phyloP scores from a whole-genome alignment of 2,888 invertebrate genomes.

The Caenorhabditis sinica region DNA sequence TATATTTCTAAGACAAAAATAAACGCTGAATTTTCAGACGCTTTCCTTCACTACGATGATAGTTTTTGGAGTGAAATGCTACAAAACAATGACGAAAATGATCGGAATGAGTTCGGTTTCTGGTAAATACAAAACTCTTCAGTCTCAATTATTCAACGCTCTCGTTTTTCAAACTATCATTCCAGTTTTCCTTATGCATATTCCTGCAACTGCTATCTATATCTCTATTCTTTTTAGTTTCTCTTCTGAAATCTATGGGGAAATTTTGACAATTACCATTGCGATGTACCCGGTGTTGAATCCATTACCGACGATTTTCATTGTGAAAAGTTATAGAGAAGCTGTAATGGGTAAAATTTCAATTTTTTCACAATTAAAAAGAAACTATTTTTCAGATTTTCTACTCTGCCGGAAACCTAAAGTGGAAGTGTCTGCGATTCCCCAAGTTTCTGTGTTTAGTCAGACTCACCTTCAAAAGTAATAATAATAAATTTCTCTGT shows the following conservation, averaged over 20 bases:
- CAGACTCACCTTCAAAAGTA: too few species aligned
- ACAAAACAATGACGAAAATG: neutral
- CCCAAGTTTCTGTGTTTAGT: too few species aligned
- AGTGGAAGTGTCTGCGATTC: too few species aligned
- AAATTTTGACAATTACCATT: conserved; percentile 6
- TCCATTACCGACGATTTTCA: conserved; percentile 38
- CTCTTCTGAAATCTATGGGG: conserved; percentile 31
- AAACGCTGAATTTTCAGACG: conserved; percentile 21
- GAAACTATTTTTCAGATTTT: too few species aligned
- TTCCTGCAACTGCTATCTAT: conserved; percentile 33
- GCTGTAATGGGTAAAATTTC: conserved; percentile 28
- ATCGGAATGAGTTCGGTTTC: neutral
- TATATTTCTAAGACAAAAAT: neutral
- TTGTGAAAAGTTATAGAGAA: conserved; percentile 18
- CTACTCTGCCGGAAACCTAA: too few species aligned
- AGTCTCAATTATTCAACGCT: conserved; percentile 37
- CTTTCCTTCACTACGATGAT: conserved; percentile 31
- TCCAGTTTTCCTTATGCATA: conserved; percentile 39
- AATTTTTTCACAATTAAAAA: too few species aligned
- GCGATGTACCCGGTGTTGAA: conserved; percentile 37
- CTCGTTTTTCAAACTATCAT: conserved; percentile 36
- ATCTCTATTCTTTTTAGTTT: conserved; percentile 13
- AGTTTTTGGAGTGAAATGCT: conserved; percentile 24
- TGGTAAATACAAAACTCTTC: conserved; percentile 19
- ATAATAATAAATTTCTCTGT: too few species aligned